Evolutionary conservation across 2,888 invertebrate genomes (phyloP), one percentile per base, ranked within the genome.

Genomic region (Drosophila mimetica): DNA sequence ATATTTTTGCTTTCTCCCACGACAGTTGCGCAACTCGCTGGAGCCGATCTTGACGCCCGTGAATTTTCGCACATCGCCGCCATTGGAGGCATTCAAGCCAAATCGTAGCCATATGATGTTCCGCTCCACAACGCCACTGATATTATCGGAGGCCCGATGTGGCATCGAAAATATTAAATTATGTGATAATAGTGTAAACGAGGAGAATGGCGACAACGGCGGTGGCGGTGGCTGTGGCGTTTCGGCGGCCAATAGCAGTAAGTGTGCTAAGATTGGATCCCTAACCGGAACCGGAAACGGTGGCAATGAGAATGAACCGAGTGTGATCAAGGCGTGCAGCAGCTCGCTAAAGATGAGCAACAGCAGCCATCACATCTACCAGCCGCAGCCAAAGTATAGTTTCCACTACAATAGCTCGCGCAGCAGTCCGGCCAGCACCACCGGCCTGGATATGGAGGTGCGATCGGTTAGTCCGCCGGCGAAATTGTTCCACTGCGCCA

Each of bases 61-160:
- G 86, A 95, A 97, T 92, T 97, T 97, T 93, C 95, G 97, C 90
- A 96, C 97, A 88, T 97, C 97, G 85, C 97, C 98, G 81, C 97
- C 97, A 75, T 93, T 96, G 91, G 97, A 97, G 93, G 97, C 96
- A 90, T 95, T 97, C 91, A 96, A 96, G 93, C 96, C 97, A 87
- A 91, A 92, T 89, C 90, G 92, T 88, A 91, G 92, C 90, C 91
- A 91, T 89, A 91, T 91, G 90, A 91, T 83, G 84, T 91, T 90
- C 90, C 91, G 92, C 89, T 91, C 92, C 88, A 91, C 91, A 86
- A 92, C 92, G 88, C 92, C 92, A 83, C 90, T 91, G 84, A 91
- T 92, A 82, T 88, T 92, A 82, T 90, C 91, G 85, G 92, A 92
- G 88, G 91, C 92, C 81, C 89, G 92, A 83, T 91, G 92, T 87